Percentiles rank a stretch among this genome's conserved stretches.
phyloP scores from a whole-genome alignment of 2,113 vertebrate genomes.

The Hiodon tergisus region DNA sequence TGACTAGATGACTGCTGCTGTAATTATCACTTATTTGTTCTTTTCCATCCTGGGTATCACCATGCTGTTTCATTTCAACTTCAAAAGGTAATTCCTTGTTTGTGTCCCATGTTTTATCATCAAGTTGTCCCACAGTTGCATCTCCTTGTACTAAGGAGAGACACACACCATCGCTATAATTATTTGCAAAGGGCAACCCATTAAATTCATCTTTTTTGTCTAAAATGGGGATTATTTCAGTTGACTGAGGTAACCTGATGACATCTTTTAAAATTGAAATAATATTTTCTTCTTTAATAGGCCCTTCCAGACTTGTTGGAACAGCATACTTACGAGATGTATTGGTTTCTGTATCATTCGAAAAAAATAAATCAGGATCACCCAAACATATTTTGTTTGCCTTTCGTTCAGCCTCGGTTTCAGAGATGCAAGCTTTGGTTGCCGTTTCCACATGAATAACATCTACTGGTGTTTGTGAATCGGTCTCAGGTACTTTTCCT shows the following conservation, averaged over 20 bases:
- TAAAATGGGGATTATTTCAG: background rate
- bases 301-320: background rate
- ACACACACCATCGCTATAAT: background rate
- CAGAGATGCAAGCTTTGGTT: slow-evolving; percentile 49
- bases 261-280: background rate
- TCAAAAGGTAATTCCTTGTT: background rate
- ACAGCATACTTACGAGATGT: background rate
- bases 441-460: slow-evolving; percentile 47
- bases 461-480: slow-evolving; percentile 41
- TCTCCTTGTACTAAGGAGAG: too few relatives aligned
- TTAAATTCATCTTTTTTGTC: background rate
- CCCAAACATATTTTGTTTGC: background rate
- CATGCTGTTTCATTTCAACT: background rate
- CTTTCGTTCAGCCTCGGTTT: slow-evolving; percentile 24
- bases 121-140: background rate
- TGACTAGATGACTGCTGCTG: slow-evolving; percentile 18
- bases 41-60: background rate
- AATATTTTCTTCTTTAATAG: background rate
- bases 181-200: background rate
- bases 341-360: background rate
- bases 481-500: slow-evolving; percentile 35
- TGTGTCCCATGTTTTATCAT: background rate
- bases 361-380: background rate
- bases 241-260: background rate
- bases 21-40: slow-evolving; percentile 28